Base-by-base conservation (phyloP, 2,888 invertebrate genomes). In the Leptothorax acervorum region DNA sequence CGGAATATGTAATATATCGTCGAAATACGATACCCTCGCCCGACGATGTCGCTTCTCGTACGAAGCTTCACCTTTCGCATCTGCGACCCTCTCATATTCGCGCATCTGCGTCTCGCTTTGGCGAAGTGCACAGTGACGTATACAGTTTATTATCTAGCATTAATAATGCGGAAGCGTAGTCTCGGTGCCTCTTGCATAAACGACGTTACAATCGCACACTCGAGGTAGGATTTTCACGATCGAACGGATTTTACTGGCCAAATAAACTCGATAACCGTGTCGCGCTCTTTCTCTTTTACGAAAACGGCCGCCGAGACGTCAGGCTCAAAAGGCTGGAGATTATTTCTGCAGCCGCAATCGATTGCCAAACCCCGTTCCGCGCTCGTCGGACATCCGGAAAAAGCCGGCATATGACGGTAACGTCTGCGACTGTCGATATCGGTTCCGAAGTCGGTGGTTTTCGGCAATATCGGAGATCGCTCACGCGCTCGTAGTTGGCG, bases 1-100 rank as follows among this genome's bases (percentile, higher is more conserved):
- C 86, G 73, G 66, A 89, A 89, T 91, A 91, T 86, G 92, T 91
- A 92, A 92, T 93, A 92, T 92, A 92, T 91, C 86, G 83, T 53
- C 84, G 83, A 84, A 90, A 87, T 85, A 88, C 86, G 71, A 75
- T 79, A 53, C 9, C 39, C 85, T 83, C 85, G 84, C 83, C 42
- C 88, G 82, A 39, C 86, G 87, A 90, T 92, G 92, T 92, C 91
- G 90, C 90, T 91, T 90, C 51, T 28, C 74, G 73, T 57, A 48
- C 73, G 82, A 81, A 45, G 66, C 82, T 76, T 68, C 68, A 66
- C 28, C 62, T 87, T 83, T 84, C 75, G 76, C 86, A 86, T 85
- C 82, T 89, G 86, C 82, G 89, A 83, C 82, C 86, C 83, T 48
- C 51, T 57, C 65, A 18, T 73, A 82, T 53, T 62, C 28, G 82